These are phyloP conservation scores for Phalloptychus januarius DNA, from an alignment of 2,797 vertebrate species.

Conservation along the genomic window DNA sequence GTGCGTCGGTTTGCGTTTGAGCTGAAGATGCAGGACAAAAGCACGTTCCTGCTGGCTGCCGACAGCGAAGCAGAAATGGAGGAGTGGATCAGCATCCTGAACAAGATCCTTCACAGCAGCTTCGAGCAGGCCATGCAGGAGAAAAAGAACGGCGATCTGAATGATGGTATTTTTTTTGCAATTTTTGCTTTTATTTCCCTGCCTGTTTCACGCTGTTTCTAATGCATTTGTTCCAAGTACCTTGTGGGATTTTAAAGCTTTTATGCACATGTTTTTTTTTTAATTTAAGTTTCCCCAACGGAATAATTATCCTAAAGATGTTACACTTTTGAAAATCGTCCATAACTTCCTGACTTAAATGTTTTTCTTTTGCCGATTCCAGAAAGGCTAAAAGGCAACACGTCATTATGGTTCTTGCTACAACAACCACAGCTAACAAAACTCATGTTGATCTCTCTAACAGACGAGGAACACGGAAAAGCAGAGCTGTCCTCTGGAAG, in stretches of 20 bases:
- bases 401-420: conserved; percentile 22
- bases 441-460: conserved; percentile 64
- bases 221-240: background rate
- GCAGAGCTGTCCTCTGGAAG: conserved; percentile 86
- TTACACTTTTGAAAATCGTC: background rate
- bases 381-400: conserved; percentile 5
- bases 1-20: conserved; percentile 96
- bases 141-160: conserved; percentile 92
- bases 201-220: background rate
- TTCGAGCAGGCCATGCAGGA: conserved; percentile 97
- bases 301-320: background rate
- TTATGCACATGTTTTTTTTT: background rate
- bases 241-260: background rate
- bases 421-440: conserved; percentile 40
- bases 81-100: conserved; percentile 93
- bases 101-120: conserved; percentile 96
- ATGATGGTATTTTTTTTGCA: conserved; percentile 81
- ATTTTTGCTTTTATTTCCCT: background rate
- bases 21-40: conserved; percentile 99
- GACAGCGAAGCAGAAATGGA: conserved; percentile 96
- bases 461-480: conserved; percentile 93
- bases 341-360: background rate
- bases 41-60: conserved; percentile 94
- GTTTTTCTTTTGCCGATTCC: background rate
- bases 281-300: background rate